Conservation (phyloP, 2,797 vertebrate genomes). For the Typhlichthys subterraneus region DNA sequence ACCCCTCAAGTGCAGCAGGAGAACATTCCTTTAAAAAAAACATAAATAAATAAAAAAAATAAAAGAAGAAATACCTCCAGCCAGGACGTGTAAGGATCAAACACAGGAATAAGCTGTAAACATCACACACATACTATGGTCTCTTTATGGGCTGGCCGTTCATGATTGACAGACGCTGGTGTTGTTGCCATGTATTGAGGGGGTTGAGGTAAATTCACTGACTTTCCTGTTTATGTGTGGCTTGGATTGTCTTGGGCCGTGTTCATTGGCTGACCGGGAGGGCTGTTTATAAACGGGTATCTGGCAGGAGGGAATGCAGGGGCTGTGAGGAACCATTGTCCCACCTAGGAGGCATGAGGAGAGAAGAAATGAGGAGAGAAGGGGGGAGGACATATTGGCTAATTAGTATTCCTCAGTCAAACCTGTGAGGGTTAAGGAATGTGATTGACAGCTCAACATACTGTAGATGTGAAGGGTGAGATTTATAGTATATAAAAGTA, state of each 20-base stretch:
- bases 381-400: constrained; percentile 1
- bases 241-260: constrained; percentile 43
- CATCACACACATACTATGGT: constrained; percentile 51
- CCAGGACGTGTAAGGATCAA: constrained; percentile 47
- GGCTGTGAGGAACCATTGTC: constrained; percentile 36
- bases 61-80: constrained; percentile 3
- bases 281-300: constrained; percentile 61
- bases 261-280: constrained; percentile 24
- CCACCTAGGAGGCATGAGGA: constrained; percentile 1
- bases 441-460: constrained; percentile 42
- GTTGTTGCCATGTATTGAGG: constrained; percentile 47
- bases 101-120: constrained; percentile 59
- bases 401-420: constrained; percentile 44
- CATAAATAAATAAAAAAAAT: neutral
- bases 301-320: constrained; percentile 39
- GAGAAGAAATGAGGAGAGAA: constrained; percentile 1
- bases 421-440: constrained; percentile 29
- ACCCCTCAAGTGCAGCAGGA: constrained; percentile 36
- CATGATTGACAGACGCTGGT: constrained; percentile 63
- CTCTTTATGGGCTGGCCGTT: constrained; percentile 37
- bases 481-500: neutral
- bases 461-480: constrained; percentile 22
- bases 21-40: constrained; percentile 11
- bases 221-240: constrained; percentile 72
- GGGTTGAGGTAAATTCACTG: constrained; percentile 57